phyloP scores from a whole-genome alignment of 2,888 invertebrate species.

The Acanthococcus lagerstroemiae region DNA sequence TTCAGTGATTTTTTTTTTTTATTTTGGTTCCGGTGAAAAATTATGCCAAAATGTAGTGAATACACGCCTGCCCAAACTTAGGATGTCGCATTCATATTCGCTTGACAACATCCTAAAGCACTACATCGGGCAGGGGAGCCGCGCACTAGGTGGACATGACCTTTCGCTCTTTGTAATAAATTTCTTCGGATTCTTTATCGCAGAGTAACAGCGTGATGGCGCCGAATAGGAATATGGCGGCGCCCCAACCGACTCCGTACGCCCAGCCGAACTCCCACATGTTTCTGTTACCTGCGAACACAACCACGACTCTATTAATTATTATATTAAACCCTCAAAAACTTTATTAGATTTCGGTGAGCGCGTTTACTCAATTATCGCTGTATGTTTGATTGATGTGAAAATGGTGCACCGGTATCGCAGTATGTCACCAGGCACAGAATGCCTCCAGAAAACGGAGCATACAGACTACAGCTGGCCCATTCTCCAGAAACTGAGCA shows the following conservation, averaged over 20 bases:
- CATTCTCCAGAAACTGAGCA: no score
- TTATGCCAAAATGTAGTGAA: conserved; percentile 27
- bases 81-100: conserved; percentile 20
- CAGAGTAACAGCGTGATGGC: conserved; percentile 86
- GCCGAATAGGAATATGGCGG: conserved; percentile 89
- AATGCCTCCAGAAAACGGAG: no score
- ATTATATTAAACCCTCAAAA: no score
- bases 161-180: conserved; percentile 95
- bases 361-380: no score
- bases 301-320: no score
- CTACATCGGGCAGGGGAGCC: conserved; percentile 60
- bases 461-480: no score
- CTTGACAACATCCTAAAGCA: conserved; percentile 44
- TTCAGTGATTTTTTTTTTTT: conserved; percentile 6
- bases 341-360: no score
- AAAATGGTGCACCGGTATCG: no score
- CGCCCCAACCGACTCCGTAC: conserved; percentile 96
- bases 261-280: conserved; percentile 99
- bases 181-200: conserved; percentile 97
- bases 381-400: no score
- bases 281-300: conserved; percentile 63
- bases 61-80: conserved; percentile 29
- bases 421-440: no score
- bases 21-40: neutral
- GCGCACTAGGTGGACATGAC: conserved; percentile 63